Percentiles rank a stretch among this genome's conserved stretches.
Evolutionary conservation across 1,140 invertebrate genomes (phyloP).

Genomic region (Neuroterus valhalla): DNA sequence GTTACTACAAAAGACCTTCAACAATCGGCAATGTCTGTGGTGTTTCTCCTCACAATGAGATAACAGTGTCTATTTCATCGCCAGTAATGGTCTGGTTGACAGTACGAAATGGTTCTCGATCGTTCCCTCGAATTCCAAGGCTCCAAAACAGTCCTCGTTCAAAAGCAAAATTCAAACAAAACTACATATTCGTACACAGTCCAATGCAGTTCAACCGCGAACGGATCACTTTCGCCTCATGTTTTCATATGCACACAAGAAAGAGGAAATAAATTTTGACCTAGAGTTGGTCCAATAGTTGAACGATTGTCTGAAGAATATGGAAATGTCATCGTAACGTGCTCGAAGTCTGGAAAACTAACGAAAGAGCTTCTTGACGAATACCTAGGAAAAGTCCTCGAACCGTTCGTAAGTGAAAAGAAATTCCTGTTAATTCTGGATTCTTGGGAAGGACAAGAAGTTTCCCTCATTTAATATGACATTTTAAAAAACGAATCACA

Average conservation of each 20-base stretch:
- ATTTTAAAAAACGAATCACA: slow-evolving; percentile 38
- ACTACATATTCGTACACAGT: too few species aligned
- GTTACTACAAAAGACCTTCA: neutral
- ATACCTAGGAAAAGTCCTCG: slow-evolving; percentile 36
- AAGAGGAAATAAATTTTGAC: slow-evolving; percentile 38
- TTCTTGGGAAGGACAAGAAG: slow-evolving; percentile 49
- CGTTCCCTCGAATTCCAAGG: too few species aligned
- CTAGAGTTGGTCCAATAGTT: slow-evolving; percentile 35
- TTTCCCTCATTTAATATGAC: slow-evolving; percentile 38
- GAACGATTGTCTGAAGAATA: too few species aligned
- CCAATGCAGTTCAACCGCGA: slow-evolving; percentile 1
- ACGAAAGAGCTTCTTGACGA: slow-evolving; percentile 31
- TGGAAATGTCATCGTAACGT: too few species aligned
- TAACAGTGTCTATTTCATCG: neutral
- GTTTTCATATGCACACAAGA: slow-evolving; percentile 44
- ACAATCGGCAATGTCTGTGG: neutral
- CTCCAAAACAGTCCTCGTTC: too few species aligned
- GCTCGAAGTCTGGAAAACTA: slow-evolving; percentile 35
- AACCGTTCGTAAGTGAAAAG: slow-evolving; percentile 41
- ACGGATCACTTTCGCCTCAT: slow-evolving; percentile 35
- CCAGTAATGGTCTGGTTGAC: neutral
- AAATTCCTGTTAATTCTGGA: slow-evolving; percentile 50
- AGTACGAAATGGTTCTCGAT: too few species aligned
- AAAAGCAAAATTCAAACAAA: too few species aligned
- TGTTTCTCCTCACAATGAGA: neutral